These are phyloP conservation scores for Microctonus aethiopoides DNA, from an alignment of 2,888 invertebrate genomes.

Conservation along the genomic window DNA sequence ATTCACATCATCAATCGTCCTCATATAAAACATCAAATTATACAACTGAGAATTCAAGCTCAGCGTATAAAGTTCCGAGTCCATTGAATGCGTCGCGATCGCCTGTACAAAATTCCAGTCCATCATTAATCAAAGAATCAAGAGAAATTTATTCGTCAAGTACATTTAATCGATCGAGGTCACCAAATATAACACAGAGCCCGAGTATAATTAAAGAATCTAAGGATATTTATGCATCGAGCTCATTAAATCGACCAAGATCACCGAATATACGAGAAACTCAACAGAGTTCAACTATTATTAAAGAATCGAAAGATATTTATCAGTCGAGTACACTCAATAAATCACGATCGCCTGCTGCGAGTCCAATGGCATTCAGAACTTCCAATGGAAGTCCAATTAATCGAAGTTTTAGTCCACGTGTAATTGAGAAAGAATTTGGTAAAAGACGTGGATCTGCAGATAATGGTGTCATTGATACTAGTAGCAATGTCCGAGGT, in stretches of 20 bases:
- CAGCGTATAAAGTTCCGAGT: conserved; percentile 44
- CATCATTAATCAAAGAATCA: conserved; percentile 57
- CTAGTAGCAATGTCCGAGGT: conserved; percentile 63
- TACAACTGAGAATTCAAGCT: conserved; percentile 39
- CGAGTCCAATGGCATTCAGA: conserved; percentile 54
- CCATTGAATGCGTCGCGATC: conserved; percentile 53
- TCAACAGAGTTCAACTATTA: conserved; percentile 43
- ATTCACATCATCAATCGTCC: conserved; percentile 49
- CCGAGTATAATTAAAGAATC: conserved; percentile 54
- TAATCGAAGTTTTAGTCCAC: conserved; percentile 57
- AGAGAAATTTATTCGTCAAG: conserved; percentile 58
- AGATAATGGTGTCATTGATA: conserved; percentile 61
- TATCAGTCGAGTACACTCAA: conserved; percentile 56
- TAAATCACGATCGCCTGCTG: conserved; percentile 54
- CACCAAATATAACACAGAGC: conserved; percentile 47
- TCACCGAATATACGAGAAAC: conserved; percentile 45
- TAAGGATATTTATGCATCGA: conserved; percentile 52
- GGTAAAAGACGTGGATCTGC: conserved; percentile 48
- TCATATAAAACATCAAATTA: conserved; percentile 55
- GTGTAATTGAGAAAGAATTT: conserved; percentile 51
- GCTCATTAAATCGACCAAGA: conserved; percentile 48
- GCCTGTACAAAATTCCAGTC: conserved; percentile 52
- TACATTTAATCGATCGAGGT: conserved; percentile 47
- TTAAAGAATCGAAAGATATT: conserved; percentile 59
- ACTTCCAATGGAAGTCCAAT: conserved; percentile 55